These are phyloP conservation scores for Peucedramus taeniatus DNA, from an alignment of 2,113 vertebrate genomes.

Conservation along the genomic window DNA sequence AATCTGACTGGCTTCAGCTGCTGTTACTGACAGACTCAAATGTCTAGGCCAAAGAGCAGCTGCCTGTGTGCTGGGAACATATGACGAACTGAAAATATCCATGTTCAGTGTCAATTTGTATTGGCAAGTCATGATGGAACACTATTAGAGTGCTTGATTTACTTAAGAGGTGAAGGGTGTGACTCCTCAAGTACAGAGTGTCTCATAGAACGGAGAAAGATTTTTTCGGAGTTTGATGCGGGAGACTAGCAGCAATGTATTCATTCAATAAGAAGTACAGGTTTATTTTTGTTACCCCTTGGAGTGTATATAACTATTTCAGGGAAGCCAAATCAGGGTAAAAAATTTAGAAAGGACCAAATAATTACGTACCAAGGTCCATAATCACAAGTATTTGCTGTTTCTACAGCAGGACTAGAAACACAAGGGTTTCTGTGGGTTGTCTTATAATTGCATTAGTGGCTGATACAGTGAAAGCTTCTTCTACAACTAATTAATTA, in stretches of 20 bases:
- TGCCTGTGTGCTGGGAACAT: background rate
- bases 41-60: background rate
- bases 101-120: background rate
- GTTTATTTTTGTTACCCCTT: background rate
- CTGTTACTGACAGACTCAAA: background rate
- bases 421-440: background rate
- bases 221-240: background rate
- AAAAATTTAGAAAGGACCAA: background rate
- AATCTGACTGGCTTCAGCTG: background rate
- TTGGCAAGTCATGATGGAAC: background rate
- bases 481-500: background rate
- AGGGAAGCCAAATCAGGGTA: background rate
- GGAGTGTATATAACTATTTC: background rate
- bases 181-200: background rate
- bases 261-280: background rate
- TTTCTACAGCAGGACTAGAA: background rate
- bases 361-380: background rate
- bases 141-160: background rate
- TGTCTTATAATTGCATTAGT: background rate
- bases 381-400: background rate
- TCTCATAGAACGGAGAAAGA: background rate
- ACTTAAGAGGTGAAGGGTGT: background rate
- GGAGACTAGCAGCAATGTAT: background rate
- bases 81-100: background rate
- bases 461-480: background rate